Base-by-base conservation (phyloP, 1,140 invertebrate genomes). In the Drosophila setifemur region DNA sequence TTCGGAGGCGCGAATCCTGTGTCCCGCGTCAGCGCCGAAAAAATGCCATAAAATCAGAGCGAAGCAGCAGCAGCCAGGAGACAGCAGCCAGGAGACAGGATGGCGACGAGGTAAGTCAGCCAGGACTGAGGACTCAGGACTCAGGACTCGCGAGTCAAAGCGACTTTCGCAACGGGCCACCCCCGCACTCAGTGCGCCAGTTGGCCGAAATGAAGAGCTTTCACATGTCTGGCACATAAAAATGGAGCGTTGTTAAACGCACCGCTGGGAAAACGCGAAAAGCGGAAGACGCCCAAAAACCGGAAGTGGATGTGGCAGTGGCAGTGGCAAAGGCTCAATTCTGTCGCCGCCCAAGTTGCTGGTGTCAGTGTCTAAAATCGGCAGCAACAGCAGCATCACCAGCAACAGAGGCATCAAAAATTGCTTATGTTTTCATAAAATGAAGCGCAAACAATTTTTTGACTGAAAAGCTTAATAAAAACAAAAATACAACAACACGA, bases 381-480 rank as follows among this genome's bases (percentile, higher is more conserved):
- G 28, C 48, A 60, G 25, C 47, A 40, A 16, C 40, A 63, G 6
- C 48, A 61, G 37, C 50, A 57, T 40, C 67, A 58, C 6, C 43
- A 73, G 16, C 58, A 71, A 23, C 47, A 26, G 33, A n/a, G 57
- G 44, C 67, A 78, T 57, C 78, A 85, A 74, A 79, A 83, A 85
- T 79, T 85, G 79, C 79, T 83, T 83, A 83, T 83, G 79, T 83
- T 83, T 83, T 83, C 79, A 86, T 83, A 83, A 83, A 83, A 78
- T 86, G 79, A 83, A 83, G 79, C 70, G 79, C 75, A 79, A 86
- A 83, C 74, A 72, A 86, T 85, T 83, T 83, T 83, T 79, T 70
- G 70, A 85, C 78, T 78, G 58, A 85, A 83, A 85, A 85, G 73
- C 78, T 78, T 85, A 73, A 85, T 73, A 85, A 83, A 83, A 85